Evolutionary conservation across 2,113 vertebrate species (phyloP).

Genomic region (Peromyscus polionotus): DNA sequence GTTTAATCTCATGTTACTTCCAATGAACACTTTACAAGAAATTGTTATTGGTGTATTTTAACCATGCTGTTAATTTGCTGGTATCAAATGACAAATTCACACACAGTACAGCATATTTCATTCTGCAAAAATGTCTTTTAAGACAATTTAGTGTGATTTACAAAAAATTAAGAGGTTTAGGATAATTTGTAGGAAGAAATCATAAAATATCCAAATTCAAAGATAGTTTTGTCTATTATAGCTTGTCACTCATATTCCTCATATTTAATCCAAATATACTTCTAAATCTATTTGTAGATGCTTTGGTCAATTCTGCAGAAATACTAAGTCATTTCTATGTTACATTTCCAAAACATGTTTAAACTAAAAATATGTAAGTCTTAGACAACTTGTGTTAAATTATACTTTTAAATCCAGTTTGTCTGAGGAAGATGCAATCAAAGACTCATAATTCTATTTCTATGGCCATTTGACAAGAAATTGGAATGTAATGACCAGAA

Average conservation of each 20-base stretch:
- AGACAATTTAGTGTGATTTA: background rate
- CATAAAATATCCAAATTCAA: constrained; percentile 29
- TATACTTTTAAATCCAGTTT: background rate
- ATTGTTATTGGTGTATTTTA: constrained; percentile 49
- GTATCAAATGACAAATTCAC: constrained; percentile 38
- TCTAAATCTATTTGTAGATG: background rate
- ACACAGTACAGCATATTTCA: background rate
- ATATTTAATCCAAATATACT: background rate
- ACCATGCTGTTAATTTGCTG: constrained; percentile 33
- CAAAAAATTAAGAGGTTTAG: constrained; percentile 32
- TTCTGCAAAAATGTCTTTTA: constrained; percentile 24
- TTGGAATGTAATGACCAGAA: background rate
- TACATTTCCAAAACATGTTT: background rate
- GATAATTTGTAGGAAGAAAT: background rate
- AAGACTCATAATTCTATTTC: background rate
- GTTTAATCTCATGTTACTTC: constrained; percentile 46
- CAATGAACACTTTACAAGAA: constrained; percentile 59
- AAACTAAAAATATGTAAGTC: background rate
- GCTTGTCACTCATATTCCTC: background rate
- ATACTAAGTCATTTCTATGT: background rate
- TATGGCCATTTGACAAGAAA: background rate
- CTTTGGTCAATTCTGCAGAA: background rate
- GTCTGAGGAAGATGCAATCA: background rate
- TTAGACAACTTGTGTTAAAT: background rate
- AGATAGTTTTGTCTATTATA: background rate